A percentile compares a stretch with the other conserved stretches of the same genome.
Evolutionary conservation across 1,140 invertebrate genomes (phyloP).

Genomic region (Saccostrea cuccullata): DNA sequence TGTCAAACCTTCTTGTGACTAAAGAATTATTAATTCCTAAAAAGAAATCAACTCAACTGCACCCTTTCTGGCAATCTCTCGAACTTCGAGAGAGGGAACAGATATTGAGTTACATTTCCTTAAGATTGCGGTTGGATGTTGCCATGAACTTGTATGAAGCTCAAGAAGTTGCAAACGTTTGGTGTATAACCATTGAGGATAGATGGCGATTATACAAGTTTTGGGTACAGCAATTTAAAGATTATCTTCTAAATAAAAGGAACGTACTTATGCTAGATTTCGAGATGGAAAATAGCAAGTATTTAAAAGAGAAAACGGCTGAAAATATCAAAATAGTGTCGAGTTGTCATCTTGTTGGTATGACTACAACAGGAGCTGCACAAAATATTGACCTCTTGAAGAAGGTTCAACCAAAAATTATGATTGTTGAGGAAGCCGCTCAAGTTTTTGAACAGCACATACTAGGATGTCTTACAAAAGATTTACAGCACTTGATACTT

Average conservation of each 20-base stretch:
- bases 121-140: background rate
- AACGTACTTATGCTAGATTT: conserved; percentile 48
- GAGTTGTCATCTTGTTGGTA: conserved; percentile 69
- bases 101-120: background rate
- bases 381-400: conserved; percentile 56
- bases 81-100: background rate
- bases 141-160: conserved; percentile 31
- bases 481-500: conserved; percentile 88
- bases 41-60: background rate
- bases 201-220: conserved; percentile 74
- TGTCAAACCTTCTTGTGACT: background rate
- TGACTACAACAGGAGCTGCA: conserved; percentile 75
- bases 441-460: conserved; percentile 73
- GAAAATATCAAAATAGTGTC: conserved; percentile 66
- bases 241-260: conserved; percentile 38
- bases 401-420: conserved; percentile 63
- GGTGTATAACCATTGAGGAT: conserved; percentile 62
- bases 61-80: background rate
- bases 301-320: conserved; percentile 51
- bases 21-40: background rate
- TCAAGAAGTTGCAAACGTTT: conserved; percentile 59
- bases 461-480: conserved; percentile 80
- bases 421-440: conserved; percentile 75
- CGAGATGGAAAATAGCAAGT: conserved; percentile 39
- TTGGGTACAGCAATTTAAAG: conserved; percentile 65